Evolutionary conservation across 2,797 vertebrate species (phyloP).

Genomic region (Bucorvus abyssinicus): DNA sequence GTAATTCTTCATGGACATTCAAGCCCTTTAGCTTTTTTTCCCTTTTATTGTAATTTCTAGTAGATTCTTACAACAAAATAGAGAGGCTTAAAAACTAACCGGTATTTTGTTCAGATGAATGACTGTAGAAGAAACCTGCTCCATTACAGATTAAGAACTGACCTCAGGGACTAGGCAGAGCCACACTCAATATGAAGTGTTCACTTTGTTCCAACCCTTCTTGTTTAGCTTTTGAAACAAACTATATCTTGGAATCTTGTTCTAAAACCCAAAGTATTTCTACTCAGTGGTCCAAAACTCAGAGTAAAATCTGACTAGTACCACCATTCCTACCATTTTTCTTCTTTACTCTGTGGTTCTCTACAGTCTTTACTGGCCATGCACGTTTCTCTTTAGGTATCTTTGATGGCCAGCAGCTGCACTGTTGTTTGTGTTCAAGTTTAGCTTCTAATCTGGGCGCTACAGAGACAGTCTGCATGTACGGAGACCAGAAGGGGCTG

Average conservation of each 20-base stretch:
- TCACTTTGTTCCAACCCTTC: background rate
- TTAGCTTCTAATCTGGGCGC: background rate
- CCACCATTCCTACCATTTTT: too few species aligned
- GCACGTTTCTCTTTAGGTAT: background rate
- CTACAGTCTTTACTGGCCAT: rapidly evolving
- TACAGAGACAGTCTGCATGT: rapidly evolving
- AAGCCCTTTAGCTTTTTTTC: background rate
- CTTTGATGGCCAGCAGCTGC: background rate
- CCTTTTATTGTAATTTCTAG: background rate
- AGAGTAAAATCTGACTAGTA: background rate
- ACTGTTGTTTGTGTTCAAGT: background rate
- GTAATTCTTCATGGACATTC: background rate
- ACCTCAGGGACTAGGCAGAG: background rate
- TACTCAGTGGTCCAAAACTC: background rate
- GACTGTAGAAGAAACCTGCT: background rate
- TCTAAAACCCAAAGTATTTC: background rate
- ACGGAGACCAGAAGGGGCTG: rapidly evolving
- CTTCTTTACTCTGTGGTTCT: background rate
- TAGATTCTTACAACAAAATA: background rate
- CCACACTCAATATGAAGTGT: background rate
- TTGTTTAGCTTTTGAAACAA: background rate
- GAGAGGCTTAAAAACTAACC: background rate
- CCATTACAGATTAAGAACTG: background rate
- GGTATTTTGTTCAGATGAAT: background rate
- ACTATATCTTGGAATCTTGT: background rate